Conservation (phyloP, 2,888 invertebrate species). For the Boloria euphrosyne region DNA sequence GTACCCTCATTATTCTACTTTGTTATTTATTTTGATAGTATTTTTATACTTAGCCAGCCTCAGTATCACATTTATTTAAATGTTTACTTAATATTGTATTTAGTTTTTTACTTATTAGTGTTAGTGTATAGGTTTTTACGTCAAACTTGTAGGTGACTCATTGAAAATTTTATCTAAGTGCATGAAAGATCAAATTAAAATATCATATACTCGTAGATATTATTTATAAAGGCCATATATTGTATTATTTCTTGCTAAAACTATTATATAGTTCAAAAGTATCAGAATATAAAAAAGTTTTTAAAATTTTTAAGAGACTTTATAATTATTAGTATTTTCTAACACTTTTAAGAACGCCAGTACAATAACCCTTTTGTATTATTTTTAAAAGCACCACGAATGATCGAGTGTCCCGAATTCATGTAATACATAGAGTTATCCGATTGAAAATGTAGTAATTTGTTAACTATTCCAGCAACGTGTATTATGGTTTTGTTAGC, state of each 20-base stretch:
- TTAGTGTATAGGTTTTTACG: too few species aligned
- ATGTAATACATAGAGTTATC: slow-evolving; percentile 72
- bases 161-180: too few species aligned
- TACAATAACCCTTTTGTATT: slow-evolving; percentile 73
- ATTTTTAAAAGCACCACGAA: slow-evolving; percentile 70
- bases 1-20: slow-evolving; percentile 27
- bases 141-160: too few species aligned
- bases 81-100: too few species aligned
- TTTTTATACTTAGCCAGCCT: not conserved
- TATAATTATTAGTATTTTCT: slow-evolving; percentile 3
- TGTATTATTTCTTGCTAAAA: too few species aligned
- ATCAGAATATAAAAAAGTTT: not conserved
- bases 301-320: not conserved
- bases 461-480: slow-evolving; percentile 62
- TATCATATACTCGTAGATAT: too few species aligned
- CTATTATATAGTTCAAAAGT: too few species aligned
- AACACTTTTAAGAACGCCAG: slow-evolving; percentile 49
- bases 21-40: not conserved
- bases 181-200: too few species aligned
- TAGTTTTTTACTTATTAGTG: too few species aligned
- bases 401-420: slow-evolving; percentile 72
- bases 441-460: slow-evolving; percentile 70
- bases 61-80: not conserved
- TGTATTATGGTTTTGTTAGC: slow-evolving; percentile 36
- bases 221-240: too few species aligned